phyloP scores from a whole-genome alignment of 1,140 invertebrate species.

The Cotesia typhae region DNA sequence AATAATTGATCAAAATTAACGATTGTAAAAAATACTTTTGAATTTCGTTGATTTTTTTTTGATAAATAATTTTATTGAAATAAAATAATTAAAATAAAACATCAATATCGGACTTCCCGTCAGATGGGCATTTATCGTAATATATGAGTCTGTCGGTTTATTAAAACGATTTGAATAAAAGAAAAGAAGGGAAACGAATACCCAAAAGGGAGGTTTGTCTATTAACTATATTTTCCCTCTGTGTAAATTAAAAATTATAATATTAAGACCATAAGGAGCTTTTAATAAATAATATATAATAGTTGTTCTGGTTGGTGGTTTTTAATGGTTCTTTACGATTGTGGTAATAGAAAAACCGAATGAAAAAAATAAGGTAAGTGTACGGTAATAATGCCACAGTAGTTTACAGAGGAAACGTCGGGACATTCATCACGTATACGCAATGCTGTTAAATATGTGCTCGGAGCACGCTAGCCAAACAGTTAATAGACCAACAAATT shows the following conservation, averaged over 20 bases:
- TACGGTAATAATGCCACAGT: slow-evolving; percentile 47
- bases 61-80: too few species aligned
- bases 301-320: background rate
- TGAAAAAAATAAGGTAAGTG: slow-evolving; percentile 14
- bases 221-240: slow-evolving; percentile 1
- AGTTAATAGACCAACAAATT: slow-evolving; percentile 44
- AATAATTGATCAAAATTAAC: too few species aligned
- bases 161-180: too few species aligned
- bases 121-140: slow-evolving; percentile 16
- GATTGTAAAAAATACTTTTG: too few species aligned
- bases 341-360: background rate
- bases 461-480: slow-evolving; percentile 43
- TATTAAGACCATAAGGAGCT: too few species aligned
- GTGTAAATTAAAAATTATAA: too few species aligned
- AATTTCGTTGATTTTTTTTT: too few species aligned
- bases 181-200: too few species aligned
- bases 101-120: too few species aligned
- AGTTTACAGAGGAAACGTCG: slow-evolving; percentile 36
- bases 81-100: too few species aligned
- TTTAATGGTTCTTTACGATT: background rate
- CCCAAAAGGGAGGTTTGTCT: background rate
- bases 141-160: background rate
- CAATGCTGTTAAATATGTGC: slow-evolving; percentile 24
- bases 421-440: slow-evolving; percentile 49
- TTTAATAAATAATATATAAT: background rate